These are phyloP conservation scores for Agonopterix alstromeriana DNA, from an alignment of 2,888 invertebrate species.

Conservation along the genomic window DNA sequence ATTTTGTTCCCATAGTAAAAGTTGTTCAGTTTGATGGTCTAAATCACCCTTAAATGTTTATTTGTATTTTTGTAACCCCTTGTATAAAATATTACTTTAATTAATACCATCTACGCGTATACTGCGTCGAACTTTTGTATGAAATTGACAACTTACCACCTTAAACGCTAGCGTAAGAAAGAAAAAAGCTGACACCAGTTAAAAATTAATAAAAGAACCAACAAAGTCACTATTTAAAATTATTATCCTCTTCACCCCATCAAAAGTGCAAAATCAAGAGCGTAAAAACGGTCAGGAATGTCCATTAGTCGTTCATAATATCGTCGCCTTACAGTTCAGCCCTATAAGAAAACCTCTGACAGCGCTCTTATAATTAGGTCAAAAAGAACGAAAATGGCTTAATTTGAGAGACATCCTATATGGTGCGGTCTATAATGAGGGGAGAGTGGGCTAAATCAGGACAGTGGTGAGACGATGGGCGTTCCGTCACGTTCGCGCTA, in stretches of 20 bases:
- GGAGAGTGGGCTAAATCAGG: slow-evolving; percentile 48
- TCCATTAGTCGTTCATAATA: slow-evolving; percentile 60
- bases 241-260: slow-evolving; percentile 42
- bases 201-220: slow-evolving; percentile 16
- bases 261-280: slow-evolving; percentile 43
- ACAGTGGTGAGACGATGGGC: slow-evolving; percentile 25
- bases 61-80: no score
- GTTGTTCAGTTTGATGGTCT: no score
- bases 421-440: slow-evolving; percentile 37
- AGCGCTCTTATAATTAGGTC: no score
- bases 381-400: no score
- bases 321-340: slow-evolving; percentile 11
- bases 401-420: no score
- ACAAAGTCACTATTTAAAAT: slow-evolving; percentile 38
- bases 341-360: no score
- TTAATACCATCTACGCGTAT: no score
- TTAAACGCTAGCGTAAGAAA: background rate
- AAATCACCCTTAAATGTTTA: no score
- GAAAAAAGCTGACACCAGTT: slow-evolving; percentile 1
- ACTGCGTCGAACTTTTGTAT: no score
- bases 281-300: slow-evolving; percentile 41
- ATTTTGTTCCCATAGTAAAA: no score
- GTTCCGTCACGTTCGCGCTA: slow-evolving; percentile 39
- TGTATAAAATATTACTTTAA: no score
- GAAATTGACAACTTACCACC: no score